phyloP scores from a whole-genome alignment of 2,797 vertebrate species.

The Tauraco hartlaubi region DNA sequence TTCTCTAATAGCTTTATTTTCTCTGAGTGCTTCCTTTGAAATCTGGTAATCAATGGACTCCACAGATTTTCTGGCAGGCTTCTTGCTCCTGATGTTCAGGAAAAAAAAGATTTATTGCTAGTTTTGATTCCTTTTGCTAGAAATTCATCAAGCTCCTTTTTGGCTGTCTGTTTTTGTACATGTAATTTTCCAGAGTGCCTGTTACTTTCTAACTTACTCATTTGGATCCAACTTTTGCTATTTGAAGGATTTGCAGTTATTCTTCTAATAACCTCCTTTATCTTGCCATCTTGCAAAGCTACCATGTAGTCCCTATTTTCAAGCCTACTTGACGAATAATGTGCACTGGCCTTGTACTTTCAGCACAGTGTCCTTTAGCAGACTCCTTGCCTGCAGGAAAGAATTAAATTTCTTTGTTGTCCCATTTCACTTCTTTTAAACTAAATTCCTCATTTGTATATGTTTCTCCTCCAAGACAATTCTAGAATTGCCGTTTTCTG shows the following conservation, averaged over 20 bases:
- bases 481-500: not conserved
- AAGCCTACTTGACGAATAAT: not conserved
- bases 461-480: not conserved
- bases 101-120: not conserved
- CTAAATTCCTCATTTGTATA: not conserved
- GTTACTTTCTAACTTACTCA: conserved; percentile 23
- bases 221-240: not conserved
- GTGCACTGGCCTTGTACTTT: not conserved
- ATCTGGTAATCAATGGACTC: not conserved
- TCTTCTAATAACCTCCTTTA: conserved; percentile 49
- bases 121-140: conserved; percentile 43
- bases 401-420: conserved; percentile 32
- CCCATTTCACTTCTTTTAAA: not conserved
- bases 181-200: conserved; percentile 34
- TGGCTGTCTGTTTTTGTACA: conserved; percentile 1
- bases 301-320: conserved; percentile 5
- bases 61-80: conserved; percentile 17
- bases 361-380: conserved; percentile 16
- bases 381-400: not conserved
- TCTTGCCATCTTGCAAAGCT: not conserved
- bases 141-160: conserved; percentile 28
- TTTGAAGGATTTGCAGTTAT: conserved; percentile 38
- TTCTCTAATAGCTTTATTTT: conserved; percentile 24
- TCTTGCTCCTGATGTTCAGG: not conserved
- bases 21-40: not conserved